Percentiles rank a stretch among this genome's conserved stretches.
These are phyloP conservation scores for Microtus ochrogaster DNA, from an alignment of 2,113 vertebrate genomes.

Conservation along the genomic window DNA sequence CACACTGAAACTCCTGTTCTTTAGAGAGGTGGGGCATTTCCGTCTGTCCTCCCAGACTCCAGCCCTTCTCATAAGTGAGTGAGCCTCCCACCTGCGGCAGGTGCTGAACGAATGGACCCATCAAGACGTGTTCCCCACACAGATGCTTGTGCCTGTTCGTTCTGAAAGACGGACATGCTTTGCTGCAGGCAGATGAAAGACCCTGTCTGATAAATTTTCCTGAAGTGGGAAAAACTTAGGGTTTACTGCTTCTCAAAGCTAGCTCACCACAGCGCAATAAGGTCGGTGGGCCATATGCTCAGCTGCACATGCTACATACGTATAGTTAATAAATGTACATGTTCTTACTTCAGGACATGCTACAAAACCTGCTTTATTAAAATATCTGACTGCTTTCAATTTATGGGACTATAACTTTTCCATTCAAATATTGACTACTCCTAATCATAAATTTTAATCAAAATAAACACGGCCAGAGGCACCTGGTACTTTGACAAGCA, in stretches of 20 bases:
- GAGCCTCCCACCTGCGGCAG: not conserved
- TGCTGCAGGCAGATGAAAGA: not conserved
- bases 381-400: constrained; percentile 46
- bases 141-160: not conserved
- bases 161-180: not conserved
- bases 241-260: not conserved
- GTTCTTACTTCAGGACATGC: not conserved
- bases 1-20: not conserved
- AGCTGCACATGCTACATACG: not conserved
- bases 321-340: not conserved
- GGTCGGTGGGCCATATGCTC: not conserved
- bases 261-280: not conserved
- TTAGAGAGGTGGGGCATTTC: not conserved
- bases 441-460: constrained; percentile 77
- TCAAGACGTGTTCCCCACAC: not conserved
- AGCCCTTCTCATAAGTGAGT: not conserved
- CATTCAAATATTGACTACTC: constrained; percentile 71
- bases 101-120: not conserved
- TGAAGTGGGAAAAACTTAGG: not conserved
- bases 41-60: not conserved
- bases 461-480: constrained; percentile 71
- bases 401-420: constrained; percentile 71
- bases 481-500: constrained; percentile 67
- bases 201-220: not conserved
- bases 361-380: constrained; percentile 32